Base-by-base conservation (phyloP, 2,797 vertebrate species). In the Chelonia mydas region DNA sequence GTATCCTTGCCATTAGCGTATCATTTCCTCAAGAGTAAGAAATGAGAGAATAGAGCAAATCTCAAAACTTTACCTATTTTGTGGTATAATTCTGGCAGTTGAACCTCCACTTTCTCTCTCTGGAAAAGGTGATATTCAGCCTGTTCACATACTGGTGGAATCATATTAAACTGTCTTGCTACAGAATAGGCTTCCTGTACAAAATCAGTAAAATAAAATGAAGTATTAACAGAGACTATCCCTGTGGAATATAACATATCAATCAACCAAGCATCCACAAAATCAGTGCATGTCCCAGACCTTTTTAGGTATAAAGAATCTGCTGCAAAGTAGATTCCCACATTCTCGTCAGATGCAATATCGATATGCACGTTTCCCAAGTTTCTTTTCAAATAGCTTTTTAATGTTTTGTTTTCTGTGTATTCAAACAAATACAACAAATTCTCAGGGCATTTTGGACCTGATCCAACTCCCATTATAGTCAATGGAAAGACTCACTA, bases 61-160 rank as follows among this genome's bases (percentile, higher is more conserved):
- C 86, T 68, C 80, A 83, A 92, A 94, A 84, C 92, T 98, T 98
- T 98, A 98, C 99, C 99, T 97, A 99, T 99, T 97, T 99, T 99
- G 96, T 99, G 99, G 95, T 99, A 99, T 72, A 99, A 96, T 90
- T 99, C 99, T 0, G 99, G 99, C 51, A 99, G 98, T 90, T 99
- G 99, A 82, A 99, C 99, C 97, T 99, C 99, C 57, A 99, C 99
- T 97, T 99, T 99, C 98, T 99, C 99, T 89, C 99, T 98, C 94
- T 99, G 99, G 98, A 99, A 99, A 76, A 99, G 99, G 84, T 99
- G 99, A 88, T 99, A 99, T 95, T 99, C 99, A 0, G 99, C 99
- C 97, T 99, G 99, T 77, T 99, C 99, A 45, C 99, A 99, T 93
- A 99, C 99, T 0, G 99, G 99, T 0, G 99, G 99, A 93, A 99